phyloP scores from a whole-genome alignment of 2,888 invertebrate species.

The Thumatha senex region DNA sequence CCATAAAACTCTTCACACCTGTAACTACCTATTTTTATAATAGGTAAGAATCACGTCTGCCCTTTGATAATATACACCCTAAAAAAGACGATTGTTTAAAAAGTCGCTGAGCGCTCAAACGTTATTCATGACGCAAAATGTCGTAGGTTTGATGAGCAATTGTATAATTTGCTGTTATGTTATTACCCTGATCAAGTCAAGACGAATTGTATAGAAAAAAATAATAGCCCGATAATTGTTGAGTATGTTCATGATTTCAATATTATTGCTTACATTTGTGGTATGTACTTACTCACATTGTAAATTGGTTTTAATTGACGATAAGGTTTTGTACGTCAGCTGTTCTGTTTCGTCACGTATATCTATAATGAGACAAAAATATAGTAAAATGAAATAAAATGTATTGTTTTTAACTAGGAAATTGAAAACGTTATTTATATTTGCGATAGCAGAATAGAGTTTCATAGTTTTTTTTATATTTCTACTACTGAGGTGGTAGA shows the following conservation, averaged over 20 bases:
- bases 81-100: not conserved
- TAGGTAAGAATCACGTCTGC: no score
- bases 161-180: no score
- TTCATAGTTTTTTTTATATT: no score
- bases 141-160: not conserved
- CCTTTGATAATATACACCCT: no score
- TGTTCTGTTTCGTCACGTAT: not conserved
- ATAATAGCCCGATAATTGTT: conserved; percentile 27
- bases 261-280: conserved; percentile 22
- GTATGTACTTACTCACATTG: not conserved
- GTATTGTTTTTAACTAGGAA: no score
- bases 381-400: no score
- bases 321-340: not conserved
- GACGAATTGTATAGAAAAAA: conserved; percentile 27
- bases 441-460: no score
- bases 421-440: no score
- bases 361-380: no score
- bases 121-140: not conserved
- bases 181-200: conserved; percentile 29
- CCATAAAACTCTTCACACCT: no score
- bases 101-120: not conserved
- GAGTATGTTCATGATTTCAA: conserved; percentile 19
- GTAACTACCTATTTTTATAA: no score
- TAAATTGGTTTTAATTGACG: not conserved
- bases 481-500: no score